These are phyloP conservation scores for Proctacanthus coquilletti DNA, from an alignment of 1,140 invertebrate genomes.

Conservation along the genomic window DNA sequence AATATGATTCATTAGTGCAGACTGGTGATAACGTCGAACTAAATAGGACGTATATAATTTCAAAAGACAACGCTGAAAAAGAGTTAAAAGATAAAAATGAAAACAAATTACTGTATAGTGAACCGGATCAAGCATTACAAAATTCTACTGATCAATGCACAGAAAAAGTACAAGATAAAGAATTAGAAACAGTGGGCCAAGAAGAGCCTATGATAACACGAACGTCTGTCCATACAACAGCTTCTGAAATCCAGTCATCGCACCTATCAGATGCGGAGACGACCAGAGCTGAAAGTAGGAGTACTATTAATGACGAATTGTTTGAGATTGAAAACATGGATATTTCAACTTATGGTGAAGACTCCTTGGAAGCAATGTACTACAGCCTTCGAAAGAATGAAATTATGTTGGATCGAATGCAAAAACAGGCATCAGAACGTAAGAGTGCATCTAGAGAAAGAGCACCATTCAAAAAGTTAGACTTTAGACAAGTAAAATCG, in stretches of 20 bases:
- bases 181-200: too few relatives aligned
- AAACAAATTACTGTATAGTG: neutral
- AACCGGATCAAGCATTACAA: too few relatives aligned
- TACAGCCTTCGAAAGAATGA: slow-evolving; percentile 14
- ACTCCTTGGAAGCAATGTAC: slow-evolving; percentile 13
- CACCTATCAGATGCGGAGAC: slow-evolving; percentile 3
- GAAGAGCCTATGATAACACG: too few relatives aligned
- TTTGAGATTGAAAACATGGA: slow-evolving; percentile 6
- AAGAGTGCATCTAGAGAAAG: neutral
- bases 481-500: too few relatives aligned
- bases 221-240: too few relatives aligned
- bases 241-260: too few relatives aligned
- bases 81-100: neutral
- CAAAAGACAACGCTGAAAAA: neutral
- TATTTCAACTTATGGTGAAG: slow-evolving; percentile 8
- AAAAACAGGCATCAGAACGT: slow-evolving; percentile 11
- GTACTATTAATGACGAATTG: slow-evolving; percentile 1
- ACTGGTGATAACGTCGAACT: too few relatives aligned
- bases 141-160: too few relatives aligned
- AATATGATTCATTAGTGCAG: too few relatives aligned
- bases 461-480: neutral
- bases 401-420: slow-evolving; percentile 17
- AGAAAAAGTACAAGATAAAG: too few relatives aligned
- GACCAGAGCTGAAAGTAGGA: slow-evolving; percentile 5
- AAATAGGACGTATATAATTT: neutral